Conservation (phyloP, 2,888 invertebrate species). For the Cremastobaeus sp. region DNA sequence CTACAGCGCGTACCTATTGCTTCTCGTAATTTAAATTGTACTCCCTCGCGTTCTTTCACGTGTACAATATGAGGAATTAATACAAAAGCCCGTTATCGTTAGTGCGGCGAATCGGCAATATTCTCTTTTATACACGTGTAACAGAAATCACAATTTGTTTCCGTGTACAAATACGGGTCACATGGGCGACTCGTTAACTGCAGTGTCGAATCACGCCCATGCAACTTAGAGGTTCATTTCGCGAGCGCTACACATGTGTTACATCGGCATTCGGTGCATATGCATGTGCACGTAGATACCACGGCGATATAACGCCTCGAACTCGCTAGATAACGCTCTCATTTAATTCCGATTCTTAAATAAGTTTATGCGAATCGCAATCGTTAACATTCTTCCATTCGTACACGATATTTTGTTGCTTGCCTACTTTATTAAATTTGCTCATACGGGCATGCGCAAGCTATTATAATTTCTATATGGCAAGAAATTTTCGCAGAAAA, state of each 20-base stretch:
- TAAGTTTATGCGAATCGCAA: background rate
- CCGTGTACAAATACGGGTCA: slow-evolving; percentile 62
- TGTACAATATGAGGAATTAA: slow-evolving; percentile 26
- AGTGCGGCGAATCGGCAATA: slow-evolving; percentile 41
- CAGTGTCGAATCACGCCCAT: slow-evolving; percentile 64
- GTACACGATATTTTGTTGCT: background rate
- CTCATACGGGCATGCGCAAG: background rate
- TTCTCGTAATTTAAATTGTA: background rate
- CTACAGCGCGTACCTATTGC: no score
- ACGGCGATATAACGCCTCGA: slow-evolving; percentile 62
- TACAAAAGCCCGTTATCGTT: slow-evolving; percentile 39
- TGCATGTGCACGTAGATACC: slow-evolving; percentile 62
- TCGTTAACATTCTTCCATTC: slow-evolving; percentile 1
- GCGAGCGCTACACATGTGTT: slow-evolving; percentile 43
- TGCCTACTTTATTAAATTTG: background rate
- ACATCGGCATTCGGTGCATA: slow-evolving; percentile 40
- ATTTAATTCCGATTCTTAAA: slow-evolving; percentile 23
- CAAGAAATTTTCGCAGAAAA: background rate
- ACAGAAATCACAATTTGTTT: slow-evolving; percentile 53
- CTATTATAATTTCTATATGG: background rate
- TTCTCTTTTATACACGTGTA: slow-evolving; percentile 42
- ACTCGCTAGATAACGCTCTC: slow-evolving; percentile 55
- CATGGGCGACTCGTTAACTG: slow-evolving; percentile 66
- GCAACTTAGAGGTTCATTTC: slow-evolving; percentile 56
- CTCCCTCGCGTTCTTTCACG: slow-evolving; percentile 22